phyloP scores from a whole-genome alignment of 2,113 vertebrate species.

The Microcebus tavaratra region DNA sequence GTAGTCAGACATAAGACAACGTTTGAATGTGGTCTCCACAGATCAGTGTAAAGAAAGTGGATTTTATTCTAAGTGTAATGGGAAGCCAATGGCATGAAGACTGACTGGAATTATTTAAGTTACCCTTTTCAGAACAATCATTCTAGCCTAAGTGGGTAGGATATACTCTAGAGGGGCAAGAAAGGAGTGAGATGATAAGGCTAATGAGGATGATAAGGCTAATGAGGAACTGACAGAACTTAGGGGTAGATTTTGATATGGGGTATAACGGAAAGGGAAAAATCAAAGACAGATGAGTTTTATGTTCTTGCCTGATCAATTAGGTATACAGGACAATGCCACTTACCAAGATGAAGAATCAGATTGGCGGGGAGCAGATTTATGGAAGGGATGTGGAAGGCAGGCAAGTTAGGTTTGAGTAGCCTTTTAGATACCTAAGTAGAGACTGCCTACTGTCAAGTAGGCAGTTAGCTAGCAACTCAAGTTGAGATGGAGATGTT shows the following conservation, averaged over 20 bases:
- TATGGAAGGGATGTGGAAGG: neutral
- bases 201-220: neutral
- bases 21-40: neutral
- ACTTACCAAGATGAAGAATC: neutral
- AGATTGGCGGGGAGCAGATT: neutral
- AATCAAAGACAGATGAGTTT: neutral
- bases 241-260: neutral
- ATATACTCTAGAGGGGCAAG: neutral
- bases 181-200: neutral
- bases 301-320: neutral
- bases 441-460: neutral
- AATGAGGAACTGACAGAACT: neutral
- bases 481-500: neutral
- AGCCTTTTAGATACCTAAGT: neutral
- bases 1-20: neutral
- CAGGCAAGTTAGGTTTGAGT: neutral
- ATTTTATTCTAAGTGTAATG: neutral
- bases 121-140: neutral
- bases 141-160: neutral
- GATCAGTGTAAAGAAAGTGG: neutral
- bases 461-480: neutral
- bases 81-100: neutral
- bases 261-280: neutral
- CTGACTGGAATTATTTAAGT: neutral
- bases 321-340: neutral